Percentiles rank a stretch among this genome's conserved stretches.
These are phyloP conservation scores for Nymphalis c-album DNA, from an alignment of 2,888 invertebrate species.

Conservation along the genomic window DNA sequence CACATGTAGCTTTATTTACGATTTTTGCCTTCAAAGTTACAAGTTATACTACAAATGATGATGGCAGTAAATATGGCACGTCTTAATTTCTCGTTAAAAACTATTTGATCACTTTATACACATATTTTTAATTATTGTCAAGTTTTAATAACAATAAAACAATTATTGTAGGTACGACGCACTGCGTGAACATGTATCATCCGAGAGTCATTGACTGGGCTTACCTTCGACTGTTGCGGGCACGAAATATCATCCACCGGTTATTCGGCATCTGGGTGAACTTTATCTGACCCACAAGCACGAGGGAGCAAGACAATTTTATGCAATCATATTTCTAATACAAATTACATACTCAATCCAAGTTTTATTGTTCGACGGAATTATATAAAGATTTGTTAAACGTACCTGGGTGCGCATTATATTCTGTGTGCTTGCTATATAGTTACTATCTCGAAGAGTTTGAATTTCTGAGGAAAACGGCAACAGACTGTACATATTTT, in stretches of 20 bases:
- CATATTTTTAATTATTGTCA: too few relatives aligned
- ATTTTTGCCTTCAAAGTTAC: too few relatives aligned
- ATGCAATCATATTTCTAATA: slow-evolving; percentile 9
- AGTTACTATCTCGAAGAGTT: too few relatives aligned
- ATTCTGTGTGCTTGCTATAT: too few relatives aligned
- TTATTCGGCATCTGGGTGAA: slow-evolving; percentile 81
- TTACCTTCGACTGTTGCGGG: too few relatives aligned
- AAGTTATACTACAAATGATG: too few relatives aligned
- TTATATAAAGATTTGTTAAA: slow-evolving; percentile 5
- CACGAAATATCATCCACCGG: slow-evolving; percentile 74
- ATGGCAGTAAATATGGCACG: too few relatives aligned
- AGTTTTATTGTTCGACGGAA: slow-evolving; percentile 9
- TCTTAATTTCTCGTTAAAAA: too few relatives aligned
- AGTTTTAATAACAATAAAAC: not conserved
- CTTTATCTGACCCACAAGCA: slow-evolving; percentile 32
- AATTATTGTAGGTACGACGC: slow-evolving; percentile 88
- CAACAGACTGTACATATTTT: not conserved
- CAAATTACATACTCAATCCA: slow-evolving; percentile 4
- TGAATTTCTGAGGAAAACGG: not conserved
- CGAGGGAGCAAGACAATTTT: slow-evolving; percentile 17
- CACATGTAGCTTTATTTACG: too few relatives aligned
- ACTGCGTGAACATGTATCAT: slow-evolving; percentile 97
- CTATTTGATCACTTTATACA: too few relatives aligned
- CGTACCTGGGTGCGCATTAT: slow-evolving; percentile 31
- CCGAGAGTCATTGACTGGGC: slow-evolving; percentile 82